A percentile compares a stretch with the other conserved stretches of the same genome.
These are phyloP conservation scores for Leptopilina drosophilae DNA, from an alignment of 2,888 invertebrate species.

Conservation along the genomic window DNA sequence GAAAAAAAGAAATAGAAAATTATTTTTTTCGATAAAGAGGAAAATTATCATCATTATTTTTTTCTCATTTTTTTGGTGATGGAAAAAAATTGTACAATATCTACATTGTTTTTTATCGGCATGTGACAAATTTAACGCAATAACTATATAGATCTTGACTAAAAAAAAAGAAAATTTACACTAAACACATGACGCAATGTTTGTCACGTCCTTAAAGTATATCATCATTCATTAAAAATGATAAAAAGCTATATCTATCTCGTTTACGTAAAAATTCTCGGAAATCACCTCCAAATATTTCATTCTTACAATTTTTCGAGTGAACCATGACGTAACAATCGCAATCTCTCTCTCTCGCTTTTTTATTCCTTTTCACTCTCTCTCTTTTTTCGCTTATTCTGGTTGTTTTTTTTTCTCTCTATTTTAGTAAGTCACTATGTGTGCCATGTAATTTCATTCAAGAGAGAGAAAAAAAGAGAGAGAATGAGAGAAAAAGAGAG, in stretches of 20 bases:
- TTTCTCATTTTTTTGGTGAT: neutral
- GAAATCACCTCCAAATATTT: constrained; percentile 30
- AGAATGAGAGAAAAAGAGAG: too few relatives aligned
- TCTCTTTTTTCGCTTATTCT: too few relatives aligned
- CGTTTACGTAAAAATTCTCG: constrained; percentile 39
- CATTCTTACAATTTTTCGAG: constrained; percentile 31
- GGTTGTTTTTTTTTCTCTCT: neutral
- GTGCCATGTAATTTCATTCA: constrained; percentile 40
- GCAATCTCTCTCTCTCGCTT: neutral
- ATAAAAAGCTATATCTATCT: constrained; percentile 27
- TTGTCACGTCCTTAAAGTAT: constrained; percentile 5
- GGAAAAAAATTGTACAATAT: neutral
- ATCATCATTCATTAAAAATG: constrained; percentile 9
- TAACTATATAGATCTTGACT: neutral
- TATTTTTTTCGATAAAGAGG: neutral
- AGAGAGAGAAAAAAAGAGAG: too few relatives aligned
- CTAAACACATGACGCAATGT: constrained; percentile 1
- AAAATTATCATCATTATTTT: neutral
- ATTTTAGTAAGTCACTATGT: constrained; percentile 37
- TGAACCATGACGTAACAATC: constrained; percentile 38
- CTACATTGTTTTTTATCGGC: neutral
- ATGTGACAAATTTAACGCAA: constrained; percentile 15
- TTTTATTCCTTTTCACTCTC: too few relatives aligned
- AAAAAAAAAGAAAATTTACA: neutral
- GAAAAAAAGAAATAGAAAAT: neutral